Evolutionary conservation across 1,140 invertebrate genomes (phyloP), one percentile per base, ranked within the genome.

Genomic region (Drosophila neocordata): DNA sequence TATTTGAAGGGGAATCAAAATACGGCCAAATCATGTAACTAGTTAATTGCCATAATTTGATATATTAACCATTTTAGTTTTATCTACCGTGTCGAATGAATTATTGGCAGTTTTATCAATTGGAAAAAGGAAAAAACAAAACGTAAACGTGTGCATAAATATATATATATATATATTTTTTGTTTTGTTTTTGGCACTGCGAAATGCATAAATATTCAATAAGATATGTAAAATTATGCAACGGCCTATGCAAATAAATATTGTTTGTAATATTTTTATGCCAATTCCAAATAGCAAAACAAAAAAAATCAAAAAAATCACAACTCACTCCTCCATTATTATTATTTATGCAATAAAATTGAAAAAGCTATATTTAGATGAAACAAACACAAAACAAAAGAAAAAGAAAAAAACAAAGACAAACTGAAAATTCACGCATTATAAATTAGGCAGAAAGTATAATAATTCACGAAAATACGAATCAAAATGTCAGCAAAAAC

Each of bases 171-270:
- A 20, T 37, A 13, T 20, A 24, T 58, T 51, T 64, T 37, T 24
- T 20, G 37, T 22, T 20, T 73, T 60, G 61, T 63, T 62, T 76
- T 81, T 81, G 37, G 73, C 78, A 75, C 70, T 52, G 22, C 55
- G 41, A 51, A 64, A 65, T 27, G 58, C 64, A 71, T 73, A 77
- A 73, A 84, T 85, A 81, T 85, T 72, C 77, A 83, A 77, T 78
- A 66, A 58, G 73, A 58, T 79, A 65, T 83, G 74, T 69, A 69
- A 84, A 48, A 77, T 85, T 67, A 65, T 69, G 73, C 56, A 84
- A 77, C 73, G 44, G 9, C n/a, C 3, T 66, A 68, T 55, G 57
- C 58, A 65, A 68, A 78, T 65, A 72, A 62, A 63, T 59, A 53
- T 68, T 37, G 31, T 41, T 75, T 62, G 65, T 63, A 53, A 48